phyloP scores from a whole-genome alignment of 2,797 vertebrate genomes.

The Acridotheres tristis region DNA sequence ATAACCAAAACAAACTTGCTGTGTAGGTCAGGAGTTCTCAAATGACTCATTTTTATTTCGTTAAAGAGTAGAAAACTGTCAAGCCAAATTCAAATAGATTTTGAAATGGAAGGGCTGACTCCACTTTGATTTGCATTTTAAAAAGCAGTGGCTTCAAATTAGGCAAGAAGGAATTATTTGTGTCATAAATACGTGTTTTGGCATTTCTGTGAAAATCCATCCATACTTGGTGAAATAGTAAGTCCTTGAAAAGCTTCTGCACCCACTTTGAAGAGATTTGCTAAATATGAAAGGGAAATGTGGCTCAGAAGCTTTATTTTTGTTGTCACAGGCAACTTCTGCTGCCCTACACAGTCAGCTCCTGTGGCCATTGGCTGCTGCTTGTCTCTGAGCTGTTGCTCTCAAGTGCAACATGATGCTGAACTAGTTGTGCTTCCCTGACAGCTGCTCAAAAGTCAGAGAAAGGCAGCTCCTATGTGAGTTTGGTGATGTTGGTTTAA shows the following conservation, averaged over 20 bases:
- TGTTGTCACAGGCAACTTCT: neutral
- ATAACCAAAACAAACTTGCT: slow-evolving; percentile 13
- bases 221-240: neutral
- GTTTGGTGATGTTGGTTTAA: neutral
- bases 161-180: slow-evolving; percentile 5
- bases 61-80: slow-evolving; percentile 23
- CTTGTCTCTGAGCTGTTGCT: neutral
- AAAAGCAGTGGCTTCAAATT: slow-evolving; percentile 2
- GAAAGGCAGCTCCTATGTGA: fast-evolving
- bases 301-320: neutral
- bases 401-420: fast-evolving
- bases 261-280: neutral
- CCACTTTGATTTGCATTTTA: slow-evolving; percentile 42
- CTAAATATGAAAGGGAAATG: neutral
- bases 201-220: neutral
- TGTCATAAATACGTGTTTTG: neutral
- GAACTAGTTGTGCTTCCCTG: neutral
- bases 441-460: neutral
- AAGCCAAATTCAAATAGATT: slow-evolving; percentile 2
- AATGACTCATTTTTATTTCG: slow-evolving; percentile 21
- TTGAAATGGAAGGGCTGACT: slow-evolving; percentile 2
- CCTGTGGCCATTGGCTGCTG: fast-evolving
- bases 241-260: neutral
- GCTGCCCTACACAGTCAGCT: neutral
- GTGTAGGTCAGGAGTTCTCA: slow-evolving; percentile 16